Conservation (phyloP, 1,140 invertebrate species). For the Achatina immaculata region DNA sequence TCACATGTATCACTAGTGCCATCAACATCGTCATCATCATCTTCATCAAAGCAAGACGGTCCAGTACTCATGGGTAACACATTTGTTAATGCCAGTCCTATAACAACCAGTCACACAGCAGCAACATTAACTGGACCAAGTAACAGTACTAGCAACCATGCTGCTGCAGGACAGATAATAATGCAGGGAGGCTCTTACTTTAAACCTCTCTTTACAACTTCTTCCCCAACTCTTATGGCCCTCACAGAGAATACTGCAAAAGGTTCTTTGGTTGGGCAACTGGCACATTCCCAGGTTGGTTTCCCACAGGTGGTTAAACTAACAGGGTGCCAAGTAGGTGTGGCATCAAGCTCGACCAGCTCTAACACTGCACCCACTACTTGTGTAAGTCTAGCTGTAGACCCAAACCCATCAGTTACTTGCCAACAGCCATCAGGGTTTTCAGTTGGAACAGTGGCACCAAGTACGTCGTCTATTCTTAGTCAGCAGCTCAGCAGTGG, state of each 20-base stretch:
- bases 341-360: background rate
- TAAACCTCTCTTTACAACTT: constrained; percentile 32
- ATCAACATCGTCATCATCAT: background rate
- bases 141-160: background rate
- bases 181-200: constrained; percentile 10
- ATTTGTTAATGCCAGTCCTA: constrained; percentile 2
- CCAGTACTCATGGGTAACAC: constrained; percentile 11
- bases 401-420: background rate
- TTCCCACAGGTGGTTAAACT: constrained; percentile 13
- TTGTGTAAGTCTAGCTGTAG: background rate
- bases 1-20: background rate
- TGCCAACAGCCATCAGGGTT: background rate
- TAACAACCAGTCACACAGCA: too few relatives aligned
- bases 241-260: constrained; percentile 10
- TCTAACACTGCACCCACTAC: background rate
- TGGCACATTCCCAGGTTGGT: background rate
- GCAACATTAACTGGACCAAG: background rate
- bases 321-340: background rate
- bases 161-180: background rate
- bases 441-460: background rate
- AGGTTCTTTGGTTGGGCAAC: background rate
- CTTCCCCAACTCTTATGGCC: constrained; percentile 13
- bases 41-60: background rate
- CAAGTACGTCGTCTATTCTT: constrained; percentile 9
- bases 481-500: constrained; percentile 14